These are phyloP conservation scores for Aurelia sp. DNA, from an alignment of 30 jellyfish, hydroid and myxozoan species.

Conservation along the genomic window DNA sequence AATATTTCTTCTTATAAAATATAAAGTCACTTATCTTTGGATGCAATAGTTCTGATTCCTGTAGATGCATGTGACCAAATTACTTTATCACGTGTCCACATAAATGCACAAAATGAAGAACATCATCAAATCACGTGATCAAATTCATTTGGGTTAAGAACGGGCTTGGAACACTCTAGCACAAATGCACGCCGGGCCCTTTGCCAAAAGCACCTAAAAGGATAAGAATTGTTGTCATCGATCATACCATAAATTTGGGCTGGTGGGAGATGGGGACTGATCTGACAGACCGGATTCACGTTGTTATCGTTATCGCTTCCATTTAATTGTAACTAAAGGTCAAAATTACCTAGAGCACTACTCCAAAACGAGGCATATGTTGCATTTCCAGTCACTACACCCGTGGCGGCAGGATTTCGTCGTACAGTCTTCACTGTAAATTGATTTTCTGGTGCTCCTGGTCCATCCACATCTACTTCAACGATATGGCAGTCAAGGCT, in stretches of 20 bases:
- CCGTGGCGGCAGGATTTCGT: constrained; percentile 82
- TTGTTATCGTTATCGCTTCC: too few relatives aligned
- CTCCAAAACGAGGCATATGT: constrained; percentile 88
- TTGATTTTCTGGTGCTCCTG: constrained; percentile 63
- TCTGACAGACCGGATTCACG: too few relatives aligned
- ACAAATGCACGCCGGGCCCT: constrained; percentile 83
- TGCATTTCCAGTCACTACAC: constrained; percentile 95
- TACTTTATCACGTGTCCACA: too few relatives aligned
- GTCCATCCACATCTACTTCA: constrained; percentile 92
- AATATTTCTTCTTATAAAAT: too few relatives aligned
- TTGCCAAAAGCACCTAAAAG: constrained; percentile 76
- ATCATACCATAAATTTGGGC: neutral
- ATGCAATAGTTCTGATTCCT: too few relatives aligned
- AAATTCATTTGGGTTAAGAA: too few relatives aligned
- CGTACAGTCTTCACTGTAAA: constrained; percentile 86
- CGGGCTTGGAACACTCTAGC: neutral
- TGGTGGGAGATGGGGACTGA: too few relatives aligned
- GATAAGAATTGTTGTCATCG: neutral
- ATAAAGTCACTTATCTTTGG: too few relatives aligned
- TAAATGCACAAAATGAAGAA: too few relatives aligned
- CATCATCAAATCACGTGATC: too few relatives aligned
- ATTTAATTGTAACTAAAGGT: too few relatives aligned
- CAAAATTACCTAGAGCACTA: constrained; percentile 76
- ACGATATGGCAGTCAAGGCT: constrained; percentile 84
- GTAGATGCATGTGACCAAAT: too few relatives aligned